Conservation (phyloP, 2,797 vertebrate species). For the Xenops minutus region DNA sequence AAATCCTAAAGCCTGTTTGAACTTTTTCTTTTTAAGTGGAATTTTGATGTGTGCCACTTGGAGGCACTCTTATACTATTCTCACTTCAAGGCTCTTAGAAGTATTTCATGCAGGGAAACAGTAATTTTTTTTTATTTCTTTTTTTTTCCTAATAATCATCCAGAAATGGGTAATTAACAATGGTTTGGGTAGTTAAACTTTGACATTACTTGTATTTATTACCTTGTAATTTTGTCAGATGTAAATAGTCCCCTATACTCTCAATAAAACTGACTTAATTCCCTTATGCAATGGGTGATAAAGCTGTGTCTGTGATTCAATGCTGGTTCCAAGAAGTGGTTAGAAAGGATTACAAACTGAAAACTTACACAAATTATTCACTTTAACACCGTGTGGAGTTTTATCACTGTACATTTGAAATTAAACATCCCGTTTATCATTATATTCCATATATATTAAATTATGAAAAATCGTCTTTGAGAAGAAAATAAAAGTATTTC, state of each 20-base stretch:
- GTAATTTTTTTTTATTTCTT: not conserved
- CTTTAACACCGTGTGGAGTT: not conserved
- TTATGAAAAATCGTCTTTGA: constrained; percentile 2
- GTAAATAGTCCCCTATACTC: constrained; percentile 63
- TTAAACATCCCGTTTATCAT: constrained; percentile 27
- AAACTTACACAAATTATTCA: constrained; percentile 10
- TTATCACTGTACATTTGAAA: not conserved
- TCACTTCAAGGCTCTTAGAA: constrained; percentile 18
- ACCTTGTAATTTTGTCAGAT: constrained; percentile 65
- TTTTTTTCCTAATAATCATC: constrained; percentile 65
- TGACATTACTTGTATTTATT: constrained; percentile 74
- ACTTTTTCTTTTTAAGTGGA: constrained; percentile 17
- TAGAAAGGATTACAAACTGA: constrained; percentile 23
- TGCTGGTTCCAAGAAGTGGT: constrained; percentile 4
- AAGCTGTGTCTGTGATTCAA: constrained; percentile 1
- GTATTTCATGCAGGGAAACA: not conserved
- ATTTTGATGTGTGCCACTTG: constrained; percentile 75
- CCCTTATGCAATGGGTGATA: constrained; percentile 20
- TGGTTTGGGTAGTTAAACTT: constrained; percentile 76
- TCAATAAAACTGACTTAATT: constrained; percentile 55
- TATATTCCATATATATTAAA: not conserved
- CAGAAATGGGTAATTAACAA: constrained; percentile 73
- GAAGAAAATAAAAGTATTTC: not conserved
- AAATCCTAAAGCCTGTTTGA: constrained; percentile 2
- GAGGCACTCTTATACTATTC: constrained; percentile 78